phyloP scores from a whole-genome alignment of 1,140 invertebrate genomes.

The Drosophila willistoni region DNA sequence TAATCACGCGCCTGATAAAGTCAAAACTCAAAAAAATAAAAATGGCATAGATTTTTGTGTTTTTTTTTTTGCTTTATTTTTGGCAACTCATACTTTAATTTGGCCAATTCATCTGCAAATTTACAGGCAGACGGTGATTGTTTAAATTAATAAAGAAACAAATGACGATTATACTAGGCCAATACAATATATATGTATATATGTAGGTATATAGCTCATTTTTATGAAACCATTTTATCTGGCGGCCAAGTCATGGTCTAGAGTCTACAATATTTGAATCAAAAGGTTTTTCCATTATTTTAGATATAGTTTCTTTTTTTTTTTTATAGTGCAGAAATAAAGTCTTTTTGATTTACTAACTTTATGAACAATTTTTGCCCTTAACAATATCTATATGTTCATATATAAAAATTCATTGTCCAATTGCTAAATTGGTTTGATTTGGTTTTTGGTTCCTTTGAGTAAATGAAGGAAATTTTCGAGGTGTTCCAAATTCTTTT shows the following conservation, averaged over 20 bases:
- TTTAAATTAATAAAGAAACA: slow-evolving; percentile 54
- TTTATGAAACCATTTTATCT: slow-evolving; percentile 47
- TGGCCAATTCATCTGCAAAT: slow-evolving; percentile 73
- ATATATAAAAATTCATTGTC: not conserved
- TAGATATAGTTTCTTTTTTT: not conserved
- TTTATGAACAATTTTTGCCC: not conserved
- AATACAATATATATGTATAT: slow-evolving; percentile 28
- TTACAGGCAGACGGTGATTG: slow-evolving; percentile 72
- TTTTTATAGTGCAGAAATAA: not conserved
- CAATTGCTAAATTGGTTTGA: too few species aligned
- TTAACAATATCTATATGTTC: not conserved
- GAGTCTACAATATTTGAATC: slow-evolving; percentile 1
- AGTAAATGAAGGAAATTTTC: too few species aligned
- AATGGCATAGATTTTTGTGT: slow-evolving; percentile 10
- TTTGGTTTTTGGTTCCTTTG: too few species aligned
- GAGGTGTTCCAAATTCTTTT: too few species aligned
- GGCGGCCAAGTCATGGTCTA: slow-evolving; percentile 12
- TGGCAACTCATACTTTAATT: slow-evolving; percentile 21
- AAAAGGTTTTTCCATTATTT: slow-evolving; percentile 2
- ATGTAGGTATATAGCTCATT: slow-evolving; percentile 6
- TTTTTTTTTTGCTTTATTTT: slow-evolving; percentile 9
- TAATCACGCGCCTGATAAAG: slow-evolving; percentile 37
- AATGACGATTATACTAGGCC: slow-evolving; percentile 55
- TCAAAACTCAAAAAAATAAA: slow-evolving; percentile 23
- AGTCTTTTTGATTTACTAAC: too few species aligned